A percentile compares a stretch with the other conserved stretches of the same genome.
These are phyloP conservation scores for Cheilosia grossa DNA, from an alignment of 2,888 invertebrate species.

Conservation along the genomic window DNA sequence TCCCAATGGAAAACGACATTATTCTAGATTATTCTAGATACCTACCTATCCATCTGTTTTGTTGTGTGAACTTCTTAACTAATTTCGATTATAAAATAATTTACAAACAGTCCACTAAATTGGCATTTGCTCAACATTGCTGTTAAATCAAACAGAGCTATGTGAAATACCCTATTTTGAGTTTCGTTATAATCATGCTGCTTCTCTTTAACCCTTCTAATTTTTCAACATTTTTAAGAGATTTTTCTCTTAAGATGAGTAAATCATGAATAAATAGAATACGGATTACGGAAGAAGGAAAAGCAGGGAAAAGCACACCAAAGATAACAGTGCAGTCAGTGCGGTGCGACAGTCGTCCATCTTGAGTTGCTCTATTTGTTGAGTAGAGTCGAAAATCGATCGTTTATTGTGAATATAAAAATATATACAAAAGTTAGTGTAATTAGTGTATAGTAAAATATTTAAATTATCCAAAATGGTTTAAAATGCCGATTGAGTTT, in stretches of 20 bases:
- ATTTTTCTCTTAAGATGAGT: constrained; percentile 7
- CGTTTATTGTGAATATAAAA: constrained; percentile 35
- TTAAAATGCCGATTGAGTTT: constrained; percentile 5
- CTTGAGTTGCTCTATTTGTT: constrained; percentile 56
- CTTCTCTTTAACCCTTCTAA: constrained; percentile 23
- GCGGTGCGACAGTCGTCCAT: constrained; percentile 65
- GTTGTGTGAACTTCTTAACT: too few relatives aligned
- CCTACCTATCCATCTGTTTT: too few relatives aligned
- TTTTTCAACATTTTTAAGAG: constrained; percentile 9
- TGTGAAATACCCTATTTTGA: not conserved
- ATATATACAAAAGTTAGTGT: constrained; percentile 35
- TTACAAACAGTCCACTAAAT: too few relatives aligned
- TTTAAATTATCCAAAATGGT: not conserved
- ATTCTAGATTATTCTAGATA: too few relatives aligned
- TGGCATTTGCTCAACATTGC: not conserved
- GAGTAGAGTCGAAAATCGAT: constrained; percentile 47
- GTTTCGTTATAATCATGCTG: not conserved
- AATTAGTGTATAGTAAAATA: constrained; percentile 30
- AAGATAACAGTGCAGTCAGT: constrained; percentile 72
- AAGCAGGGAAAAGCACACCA: constrained; percentile 13
- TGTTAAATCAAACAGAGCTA: constrained; percentile 1
- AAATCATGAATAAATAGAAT: not conserved
- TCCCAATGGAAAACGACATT: too few relatives aligned
- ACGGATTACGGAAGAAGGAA: constrained; percentile 3
- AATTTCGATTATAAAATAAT: too few relatives aligned